phyloP scores from a whole-genome alignment of 2,797 vertebrate genomes.

The Mus spretus region DNA sequence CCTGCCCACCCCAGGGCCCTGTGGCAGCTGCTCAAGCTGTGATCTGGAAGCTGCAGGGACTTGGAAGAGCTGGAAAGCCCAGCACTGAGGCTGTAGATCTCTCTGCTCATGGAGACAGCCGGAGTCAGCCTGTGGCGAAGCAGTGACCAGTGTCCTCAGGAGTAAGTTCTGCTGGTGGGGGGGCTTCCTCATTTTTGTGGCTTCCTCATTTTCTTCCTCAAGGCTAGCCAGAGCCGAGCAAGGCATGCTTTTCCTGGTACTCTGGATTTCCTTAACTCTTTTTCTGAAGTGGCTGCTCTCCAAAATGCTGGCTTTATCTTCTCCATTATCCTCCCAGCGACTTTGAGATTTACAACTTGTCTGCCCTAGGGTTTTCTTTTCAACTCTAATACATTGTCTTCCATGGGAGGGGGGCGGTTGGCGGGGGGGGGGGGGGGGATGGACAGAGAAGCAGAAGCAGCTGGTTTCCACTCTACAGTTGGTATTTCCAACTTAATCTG shows the following conservation, averaged over 20 bases:
- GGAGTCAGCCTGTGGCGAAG: neutral
- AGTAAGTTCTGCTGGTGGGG: neutral
- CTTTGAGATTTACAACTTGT: neutral
- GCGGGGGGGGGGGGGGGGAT: neutral
- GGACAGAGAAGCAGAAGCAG: neutral
- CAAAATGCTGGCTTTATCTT: neutral
- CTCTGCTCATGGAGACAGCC: neutral
- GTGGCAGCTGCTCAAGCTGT: rapidly evolving
- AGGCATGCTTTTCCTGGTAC: neutral
- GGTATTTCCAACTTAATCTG: neutral
- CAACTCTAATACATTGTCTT: neutral
- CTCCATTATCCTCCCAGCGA: neutral
- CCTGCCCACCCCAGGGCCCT: neutral
- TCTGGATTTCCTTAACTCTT: neutral
- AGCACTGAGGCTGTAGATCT: rapidly evolving
- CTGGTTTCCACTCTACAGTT: neutral
- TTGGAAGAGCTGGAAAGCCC: neutral
- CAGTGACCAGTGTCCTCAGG: neutral
- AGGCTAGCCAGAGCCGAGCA: neutral
- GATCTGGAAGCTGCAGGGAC: neutral
- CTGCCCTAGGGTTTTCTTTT: neutral
- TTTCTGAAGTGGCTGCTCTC: neutral
- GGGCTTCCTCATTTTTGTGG: neutral
- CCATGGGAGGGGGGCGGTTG: rapidly evolving
- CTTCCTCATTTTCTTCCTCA: neutral